Percentiles rank a stretch among this genome's conserved stretches.
Conservation (phyloP, 37 sponge, comb jelly and placozoan species). For the Lycopodina hypogea region DNA sequence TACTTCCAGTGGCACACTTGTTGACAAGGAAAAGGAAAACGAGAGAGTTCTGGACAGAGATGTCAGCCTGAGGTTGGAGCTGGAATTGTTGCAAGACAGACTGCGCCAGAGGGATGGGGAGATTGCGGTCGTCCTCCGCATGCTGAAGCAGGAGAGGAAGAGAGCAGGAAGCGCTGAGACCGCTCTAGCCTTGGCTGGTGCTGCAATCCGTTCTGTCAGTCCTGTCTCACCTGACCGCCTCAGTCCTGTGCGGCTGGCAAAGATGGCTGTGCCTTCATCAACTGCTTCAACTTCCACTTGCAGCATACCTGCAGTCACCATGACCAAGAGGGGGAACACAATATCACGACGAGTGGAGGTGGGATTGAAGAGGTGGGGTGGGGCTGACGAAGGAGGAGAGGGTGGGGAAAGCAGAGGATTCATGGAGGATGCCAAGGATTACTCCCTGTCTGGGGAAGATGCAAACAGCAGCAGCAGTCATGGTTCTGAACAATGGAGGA, state of each 20-base stretch:
- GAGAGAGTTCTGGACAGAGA: background rate
- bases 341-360: background rate
- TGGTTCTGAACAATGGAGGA: background rate
- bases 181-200: conserved; percentile 31
- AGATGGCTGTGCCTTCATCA: background rate
- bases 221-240: conserved; percentile 19
- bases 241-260: conserved; percentile 24
- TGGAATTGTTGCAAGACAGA: conserved; percentile 64
- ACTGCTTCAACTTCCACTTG: background rate
- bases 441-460: background rate
- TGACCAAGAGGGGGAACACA: background rate
- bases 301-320: background rate
- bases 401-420: too few relatives aligned
- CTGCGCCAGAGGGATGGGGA: conserved; percentile 93
- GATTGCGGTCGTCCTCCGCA: conserved; percentile 83
- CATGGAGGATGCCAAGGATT: background rate
- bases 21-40: too few relatives aligned
- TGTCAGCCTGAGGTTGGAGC: conserved; percentile 30
- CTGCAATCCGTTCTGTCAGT: conserved; percentile 1
- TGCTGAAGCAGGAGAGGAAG: conserved; percentile 86
- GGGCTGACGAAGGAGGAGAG: too few relatives aligned
- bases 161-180: conserved; percentile 74
- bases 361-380: too few relatives aligned
- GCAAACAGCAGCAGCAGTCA: background rate
- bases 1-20: too few relatives aligned